Evolutionary conservation across 2,888 invertebrate genomes (phyloP).

Genomic region (Cremastobaeus sp.): DNA sequence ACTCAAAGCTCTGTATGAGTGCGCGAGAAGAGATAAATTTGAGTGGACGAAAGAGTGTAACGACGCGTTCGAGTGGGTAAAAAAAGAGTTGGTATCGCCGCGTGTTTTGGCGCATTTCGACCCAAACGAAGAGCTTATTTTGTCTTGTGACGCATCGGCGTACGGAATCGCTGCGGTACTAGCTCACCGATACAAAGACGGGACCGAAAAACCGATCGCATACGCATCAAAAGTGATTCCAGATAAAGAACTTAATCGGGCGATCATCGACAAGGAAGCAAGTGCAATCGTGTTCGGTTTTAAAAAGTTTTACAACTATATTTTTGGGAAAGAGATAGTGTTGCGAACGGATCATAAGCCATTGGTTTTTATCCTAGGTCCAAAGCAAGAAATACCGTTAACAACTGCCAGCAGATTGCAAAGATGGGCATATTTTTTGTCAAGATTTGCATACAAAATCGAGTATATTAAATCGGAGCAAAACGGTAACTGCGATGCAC

Average conservation of each 20-base stretch:
- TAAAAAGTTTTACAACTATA: constrained; percentile 48
- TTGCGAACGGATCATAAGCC: constrained; percentile 53
- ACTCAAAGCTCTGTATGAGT: constrained; percentile 12
- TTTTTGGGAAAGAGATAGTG: constrained; percentile 38
- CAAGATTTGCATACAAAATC: constrained; percentile 7
- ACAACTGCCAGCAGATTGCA: constrained; percentile 3
- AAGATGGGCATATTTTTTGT: constrained; percentile 14
- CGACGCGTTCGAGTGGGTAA: background rate
- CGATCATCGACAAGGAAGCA: constrained; percentile 54
- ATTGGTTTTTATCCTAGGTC: background rate
- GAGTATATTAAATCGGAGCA: constrained; percentile 4
- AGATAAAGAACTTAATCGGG: constrained; percentile 37
- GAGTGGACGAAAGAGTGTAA: constrained; percentile 26
- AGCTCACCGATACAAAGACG: constrained; percentile 53
- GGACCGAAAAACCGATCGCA: constrained; percentile 46
- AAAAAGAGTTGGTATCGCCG: background rate
- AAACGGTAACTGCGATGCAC: constrained; percentile 20
- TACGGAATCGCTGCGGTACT: constrained; percentile 51
- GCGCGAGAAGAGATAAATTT: background rate
- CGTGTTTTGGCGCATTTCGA: constrained; percentile 49
- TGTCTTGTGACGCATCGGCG: constrained; percentile 52
- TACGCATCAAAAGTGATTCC: constrained; percentile 54
- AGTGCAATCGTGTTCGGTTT: constrained; percentile 51
- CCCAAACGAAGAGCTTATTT: constrained; percentile 44
- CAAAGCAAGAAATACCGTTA: background rate